Evolutionary conservation across 2,113 vertebrate genomes (phyloP), one percentile per base, ranked within the genome.

Genomic region (Vidua macroura): DNA sequence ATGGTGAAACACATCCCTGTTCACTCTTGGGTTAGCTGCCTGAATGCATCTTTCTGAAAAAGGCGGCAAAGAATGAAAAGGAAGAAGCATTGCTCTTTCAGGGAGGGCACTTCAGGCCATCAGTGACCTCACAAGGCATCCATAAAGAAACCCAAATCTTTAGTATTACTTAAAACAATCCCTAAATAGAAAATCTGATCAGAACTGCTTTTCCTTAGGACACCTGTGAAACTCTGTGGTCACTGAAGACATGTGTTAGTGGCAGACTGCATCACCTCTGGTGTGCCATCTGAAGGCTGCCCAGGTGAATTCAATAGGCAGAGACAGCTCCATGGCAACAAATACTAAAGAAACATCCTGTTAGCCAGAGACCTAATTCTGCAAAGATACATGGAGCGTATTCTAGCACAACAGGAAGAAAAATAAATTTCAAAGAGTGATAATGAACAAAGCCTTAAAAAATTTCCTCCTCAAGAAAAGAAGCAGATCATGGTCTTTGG

Each of bases 301-400:
- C 74, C 94, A 91, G 81, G 91, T 95, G 83, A 91, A 88, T 90
- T 86, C 91, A 83, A 77, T 16, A 72, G 91, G 81, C 85, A 95
- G 86, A 86, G 53, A 46, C 72, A 93, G 93, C 79, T 92, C 96
- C 96, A 94, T 96, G 85, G 94, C 90, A 97, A 95, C 95, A 88
- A 81, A 63, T 55, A 27, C 76, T 46, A 39, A 66, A 90, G 72
- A n/a, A 90, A 63, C 80, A 88, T 79, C 52, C 77, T 93, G 60
- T 31, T 88, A 91, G 83, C 73, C 51, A 35, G 64, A 93, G 94
- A 69, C 66, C n/a, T 88, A 51, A 81, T 94, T 92, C 82, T 70
- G 22, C 84, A 55, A 62, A 85, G 81, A 51, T 53, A 62, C 5
- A 15, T 58, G 64, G 22, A 88, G 33, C 3, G 6, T 63, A 59